Evolutionary conservation across 2,113 vertebrate species (phyloP).

Genomic region (Nothoprocta pentlandii): DNA sequence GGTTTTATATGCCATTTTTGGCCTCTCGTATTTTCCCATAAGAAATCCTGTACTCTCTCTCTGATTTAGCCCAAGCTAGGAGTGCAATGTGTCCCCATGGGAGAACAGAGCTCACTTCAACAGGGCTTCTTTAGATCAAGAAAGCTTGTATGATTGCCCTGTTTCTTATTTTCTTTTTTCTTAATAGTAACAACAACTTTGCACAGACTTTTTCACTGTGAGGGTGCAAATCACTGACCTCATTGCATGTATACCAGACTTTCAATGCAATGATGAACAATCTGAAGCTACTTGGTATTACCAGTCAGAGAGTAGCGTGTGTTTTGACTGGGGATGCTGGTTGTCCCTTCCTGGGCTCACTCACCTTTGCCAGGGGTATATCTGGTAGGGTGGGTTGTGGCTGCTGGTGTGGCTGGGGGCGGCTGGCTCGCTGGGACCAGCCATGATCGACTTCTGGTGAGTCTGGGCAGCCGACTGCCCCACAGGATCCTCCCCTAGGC

Average conservation of each 20-base stretch:
- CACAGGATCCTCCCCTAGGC: conserved; percentile 76
- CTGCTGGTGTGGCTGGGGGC: not conserved
- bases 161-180: not conserved
- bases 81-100: accelerated
- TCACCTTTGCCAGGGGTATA: conserved; percentile 81
- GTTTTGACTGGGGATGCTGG: not conserved
- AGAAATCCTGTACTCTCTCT: not conserved
- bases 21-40: not conserved
- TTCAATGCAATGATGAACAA: conserved; percentile 46
- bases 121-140: not conserved
- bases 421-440: not conserved
- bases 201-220: not conserved
- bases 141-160: not conserved
- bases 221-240: not conserved
- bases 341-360: not conserved
- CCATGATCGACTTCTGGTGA: conserved; percentile 45
- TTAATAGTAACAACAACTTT: not conserved
- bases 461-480: conserved; percentile 48
- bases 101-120: not conserved
- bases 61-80: not conserved
- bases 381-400: conserved; percentile 64
- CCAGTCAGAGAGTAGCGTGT: not conserved
- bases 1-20: not conserved
- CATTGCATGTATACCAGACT: conserved; percentile 20
- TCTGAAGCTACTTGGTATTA: not conserved